These are phyloP conservation scores for Eilema caniola DNA, from an alignment of 2,888 invertebrate species.

Conservation along the genomic window DNA sequence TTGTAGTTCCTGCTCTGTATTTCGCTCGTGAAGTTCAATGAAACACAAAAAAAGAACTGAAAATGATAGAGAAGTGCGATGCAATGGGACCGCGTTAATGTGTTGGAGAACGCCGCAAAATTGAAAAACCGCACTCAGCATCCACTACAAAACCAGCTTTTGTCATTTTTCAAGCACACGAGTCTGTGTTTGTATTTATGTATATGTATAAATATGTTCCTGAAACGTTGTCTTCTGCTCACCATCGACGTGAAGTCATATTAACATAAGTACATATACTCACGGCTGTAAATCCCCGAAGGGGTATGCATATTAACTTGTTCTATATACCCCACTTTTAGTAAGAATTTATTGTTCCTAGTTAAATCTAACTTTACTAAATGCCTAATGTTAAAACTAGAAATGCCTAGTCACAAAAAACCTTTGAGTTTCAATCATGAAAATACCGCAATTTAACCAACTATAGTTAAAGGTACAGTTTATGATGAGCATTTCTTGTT, in stretches of 20 bases:
- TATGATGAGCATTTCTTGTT: too few relatives aligned
- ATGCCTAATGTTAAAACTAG: too few relatives aligned
- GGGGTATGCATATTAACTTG: too few relatives aligned
- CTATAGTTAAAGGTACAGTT: too few relatives aligned
- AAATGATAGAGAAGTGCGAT: conserved; percentile 47
- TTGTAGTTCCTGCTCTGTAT: conserved; percentile 52
- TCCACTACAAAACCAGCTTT: conserved; percentile 10
- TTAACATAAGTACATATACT: too few relatives aligned
- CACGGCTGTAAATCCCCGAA: too few relatives aligned
- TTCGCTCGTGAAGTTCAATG: conserved; percentile 52
- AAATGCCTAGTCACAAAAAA: too few relatives aligned
- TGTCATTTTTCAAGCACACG: conserved; percentile 25
- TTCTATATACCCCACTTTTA: background rate
- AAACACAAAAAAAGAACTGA: conserved; percentile 48
- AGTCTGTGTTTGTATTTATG: background rate
- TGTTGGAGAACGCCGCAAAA: conserved; percentile 51
- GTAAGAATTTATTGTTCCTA: too few relatives aligned
- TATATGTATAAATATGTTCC: background rate
- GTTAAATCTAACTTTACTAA: too few relatives aligned
- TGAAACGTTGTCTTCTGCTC: background rate
- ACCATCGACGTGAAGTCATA: background rate
- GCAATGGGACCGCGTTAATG: conserved; percentile 57
- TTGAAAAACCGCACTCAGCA: conserved; percentile 44
- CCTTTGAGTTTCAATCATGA: too few relatives aligned
- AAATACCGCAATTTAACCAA: too few relatives aligned